These are phyloP conservation scores for Sylvicola cinctus DNA, from an alignment of 2,888 invertebrate genomes.

Conservation along the genomic window DNA sequence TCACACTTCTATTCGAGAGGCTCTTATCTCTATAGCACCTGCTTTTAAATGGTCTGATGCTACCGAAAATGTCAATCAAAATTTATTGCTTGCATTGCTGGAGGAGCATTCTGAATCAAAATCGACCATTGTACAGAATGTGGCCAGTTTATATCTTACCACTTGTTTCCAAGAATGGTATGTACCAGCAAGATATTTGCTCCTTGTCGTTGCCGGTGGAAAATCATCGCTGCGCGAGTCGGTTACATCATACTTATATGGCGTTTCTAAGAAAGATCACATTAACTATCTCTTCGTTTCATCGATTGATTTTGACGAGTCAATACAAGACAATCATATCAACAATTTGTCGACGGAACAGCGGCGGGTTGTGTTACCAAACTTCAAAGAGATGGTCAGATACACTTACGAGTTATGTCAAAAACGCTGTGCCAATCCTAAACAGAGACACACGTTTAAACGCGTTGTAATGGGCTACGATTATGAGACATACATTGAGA, in stretches of 20 bases:
- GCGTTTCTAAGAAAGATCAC: constrained; percentile 36
- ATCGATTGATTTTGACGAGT: constrained; percentile 23
- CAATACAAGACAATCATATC: constrained; percentile 16
- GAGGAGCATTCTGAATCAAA: constrained; percentile 56
- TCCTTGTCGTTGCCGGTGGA: constrained; percentile 69
- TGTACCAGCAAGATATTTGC: constrained; percentile 59
- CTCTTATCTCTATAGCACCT: constrained; percentile 43
- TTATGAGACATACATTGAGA: constrained; percentile 38
- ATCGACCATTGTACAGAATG: constrained; percentile 59
- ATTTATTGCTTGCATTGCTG: constrained; percentile 38
- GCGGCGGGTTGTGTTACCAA: constrained; percentile 34
- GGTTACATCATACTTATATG: constrained; percentile 35
- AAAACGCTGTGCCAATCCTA: constrained; percentile 35
- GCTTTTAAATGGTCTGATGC: constrained; percentile 31
- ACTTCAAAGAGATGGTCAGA: constrained; percentile 48
- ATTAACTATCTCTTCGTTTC: constrained; percentile 25
- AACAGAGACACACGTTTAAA: constrained; percentile 37
- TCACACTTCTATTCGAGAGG: constrained; percentile 43
- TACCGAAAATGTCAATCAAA: constrained; percentile 17
- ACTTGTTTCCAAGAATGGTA: constrained; percentile 65
- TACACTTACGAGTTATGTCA: constrained; percentile 49
- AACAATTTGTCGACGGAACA: constrained; percentile 19
- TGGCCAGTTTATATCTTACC: constrained; percentile 62
- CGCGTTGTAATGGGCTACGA: constrained; percentile 52
- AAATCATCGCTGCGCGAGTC: constrained; percentile 28